A percentile compares a stretch with the other conserved stretches of the same genome.
Conservation (phyloP, 2,888 invertebrate species). For the Clepsis dumicolana region DNA sequence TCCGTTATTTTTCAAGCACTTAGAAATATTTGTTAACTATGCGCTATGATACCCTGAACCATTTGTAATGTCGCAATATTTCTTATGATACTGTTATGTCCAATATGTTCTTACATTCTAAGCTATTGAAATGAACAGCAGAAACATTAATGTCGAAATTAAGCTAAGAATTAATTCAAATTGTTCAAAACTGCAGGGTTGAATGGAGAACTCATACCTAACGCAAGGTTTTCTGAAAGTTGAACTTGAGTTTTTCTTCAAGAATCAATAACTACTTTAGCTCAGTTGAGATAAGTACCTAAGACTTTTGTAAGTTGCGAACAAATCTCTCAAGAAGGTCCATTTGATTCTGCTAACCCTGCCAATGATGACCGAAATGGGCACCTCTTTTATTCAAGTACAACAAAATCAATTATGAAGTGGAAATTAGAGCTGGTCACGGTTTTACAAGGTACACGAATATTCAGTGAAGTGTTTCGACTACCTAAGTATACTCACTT, state of each 20-base stretch:
- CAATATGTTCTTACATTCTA: background rate
- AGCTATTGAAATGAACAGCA: background rate
- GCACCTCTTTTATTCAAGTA: no score
- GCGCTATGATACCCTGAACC: conserved; percentile 26
- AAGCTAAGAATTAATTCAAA: background rate
- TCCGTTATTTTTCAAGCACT: conserved; percentile 38
- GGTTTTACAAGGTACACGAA: no score
- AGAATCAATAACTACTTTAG: no score
- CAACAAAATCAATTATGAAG: no score
- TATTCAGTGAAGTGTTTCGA: no score
- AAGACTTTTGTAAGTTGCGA: background rate
- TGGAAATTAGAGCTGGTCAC: no score
- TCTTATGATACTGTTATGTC: conserved; percentile 1
- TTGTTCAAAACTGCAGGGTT: background rate
- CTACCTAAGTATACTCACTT: no score
- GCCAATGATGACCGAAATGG: no score
- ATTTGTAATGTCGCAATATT: background rate
- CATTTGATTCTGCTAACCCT: no score
- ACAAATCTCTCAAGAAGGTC: no score
- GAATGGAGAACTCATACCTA: background rate
- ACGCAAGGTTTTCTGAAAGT: background rate
- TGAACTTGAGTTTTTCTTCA: background rate
- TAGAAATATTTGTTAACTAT: conserved; percentile 39
- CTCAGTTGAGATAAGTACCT: no score
- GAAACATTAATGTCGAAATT: background rate